Base-by-base conservation (phyloP, 2,888 invertebrate genomes). In the Coenonympha glycerion region DNA sequence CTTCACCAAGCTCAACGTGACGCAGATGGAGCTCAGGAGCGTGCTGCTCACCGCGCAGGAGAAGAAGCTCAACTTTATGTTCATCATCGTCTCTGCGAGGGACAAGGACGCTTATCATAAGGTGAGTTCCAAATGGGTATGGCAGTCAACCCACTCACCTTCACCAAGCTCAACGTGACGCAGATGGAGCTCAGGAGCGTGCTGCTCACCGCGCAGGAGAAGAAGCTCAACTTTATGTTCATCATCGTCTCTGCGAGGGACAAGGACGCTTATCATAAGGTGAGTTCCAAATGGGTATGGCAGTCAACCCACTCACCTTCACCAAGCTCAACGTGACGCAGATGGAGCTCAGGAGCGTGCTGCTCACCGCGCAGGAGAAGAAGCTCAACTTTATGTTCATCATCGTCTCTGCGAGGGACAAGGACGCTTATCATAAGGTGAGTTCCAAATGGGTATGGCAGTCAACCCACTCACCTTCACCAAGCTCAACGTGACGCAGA, bases 371-470 rank as follows among this genome's bases (percentile, higher is more conserved):
- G 0, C 48, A 72, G 15, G 62, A 68, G 0, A 52, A 64, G 3
- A 63, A 70, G 0, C 69, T 87, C 11, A 82, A 81, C 53, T 78
- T 93, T 16, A 76, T 92, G 1, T 87, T 93, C 59, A 89, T 93
- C 0, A 74, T 93, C 3, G 86, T 93, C 6, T 88, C 91, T 1
- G 47, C 56, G 0, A 64, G 70, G 1, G 76, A 67, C 0, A 79
- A 77, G 0, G 83, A 88, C 47, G 70, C 73, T 15, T 90, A 90
- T 52, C 85, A 89, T 64, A 73, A 59, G 77, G 87, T 83, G 62
- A 56, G 54, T 24, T 19, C 0, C 63, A 67, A 4, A 61, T 82
- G 69, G 87, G 87, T 2, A 85, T 88, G 82, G 19, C 16, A 0
- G 70, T 81, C 11, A 13, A 62, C 0, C 51, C 59, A 0, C 84